Evolutionary conservation across 1,140 invertebrate species (phyloP).

Genomic region (Oncopodura yosiiana): DNA sequence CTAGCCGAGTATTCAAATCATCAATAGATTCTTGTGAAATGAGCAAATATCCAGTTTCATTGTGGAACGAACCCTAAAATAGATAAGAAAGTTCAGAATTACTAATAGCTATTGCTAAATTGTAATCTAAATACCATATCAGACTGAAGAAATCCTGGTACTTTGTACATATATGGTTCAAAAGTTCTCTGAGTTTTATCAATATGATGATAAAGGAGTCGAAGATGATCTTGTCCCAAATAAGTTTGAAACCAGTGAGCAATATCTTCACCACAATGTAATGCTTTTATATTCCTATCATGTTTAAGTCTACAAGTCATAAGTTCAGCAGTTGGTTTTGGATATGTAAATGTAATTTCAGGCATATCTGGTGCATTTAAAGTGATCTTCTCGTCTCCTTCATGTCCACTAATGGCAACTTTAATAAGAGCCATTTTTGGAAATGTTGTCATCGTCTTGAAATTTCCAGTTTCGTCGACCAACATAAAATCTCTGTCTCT

Average conservation of each 20-base stretch:
- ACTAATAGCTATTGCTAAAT: neutral
- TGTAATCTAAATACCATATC: constrained; percentile 9
- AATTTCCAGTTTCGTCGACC: constrained; percentile 14
- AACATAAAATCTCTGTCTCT: constrained; percentile 26
- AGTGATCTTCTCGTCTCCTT: constrained; percentile 9
- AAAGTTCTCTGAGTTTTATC: constrained; percentile 35
- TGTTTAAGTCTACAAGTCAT: constrained; percentile 8
- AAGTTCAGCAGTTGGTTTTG: constrained; percentile 3
- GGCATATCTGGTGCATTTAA: constrained; percentile 24
- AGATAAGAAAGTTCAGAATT: neutral
- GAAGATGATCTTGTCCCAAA: constrained; percentile 32
- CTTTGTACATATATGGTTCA: constrained; percentile 25
- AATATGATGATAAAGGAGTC: constrained; percentile 36
- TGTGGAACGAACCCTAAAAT: constrained; percentile 37
- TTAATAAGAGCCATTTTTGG: constrained; percentile 24
- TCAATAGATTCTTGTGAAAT: constrained; percentile 37
- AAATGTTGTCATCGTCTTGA: neutral
- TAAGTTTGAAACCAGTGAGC: constrained; percentile 37
- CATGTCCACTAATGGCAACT: constrained; percentile 3
- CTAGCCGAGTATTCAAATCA: constrained; percentile 37
- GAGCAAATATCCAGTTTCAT: constrained; percentile 39
- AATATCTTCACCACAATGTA: constrained; percentile 39
- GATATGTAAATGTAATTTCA: constrained; percentile 18
- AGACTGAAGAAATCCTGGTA: constrained; percentile 11
- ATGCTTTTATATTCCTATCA: constrained; percentile 26